Evolutionary conservation across 2,113 vertebrate species (phyloP).

Genomic region (Catharus fuscescens): DNA sequence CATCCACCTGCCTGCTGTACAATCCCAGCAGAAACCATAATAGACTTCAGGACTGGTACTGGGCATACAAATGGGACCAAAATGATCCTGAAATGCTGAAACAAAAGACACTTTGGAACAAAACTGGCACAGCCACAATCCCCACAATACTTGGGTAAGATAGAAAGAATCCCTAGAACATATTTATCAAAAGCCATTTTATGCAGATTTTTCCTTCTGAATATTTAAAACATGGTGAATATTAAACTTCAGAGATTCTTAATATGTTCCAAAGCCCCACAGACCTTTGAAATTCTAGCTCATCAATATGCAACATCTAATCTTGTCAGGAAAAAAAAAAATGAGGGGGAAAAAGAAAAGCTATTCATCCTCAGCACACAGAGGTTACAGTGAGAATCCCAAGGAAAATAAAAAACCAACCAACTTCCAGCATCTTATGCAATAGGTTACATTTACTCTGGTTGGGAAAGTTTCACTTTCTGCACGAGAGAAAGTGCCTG

Average conservation of each 20-base stretch:
- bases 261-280: slow-evolving; percentile 1
- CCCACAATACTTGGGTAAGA: slow-evolving; percentile 10
- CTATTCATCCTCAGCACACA: neutral
- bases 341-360: neutral
- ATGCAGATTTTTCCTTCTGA: slow-evolving; percentile 60
- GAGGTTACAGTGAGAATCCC: slow-evolving; percentile 31
- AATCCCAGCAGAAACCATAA: neutral
- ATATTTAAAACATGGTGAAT: slow-evolving; percentile 57
- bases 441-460: slow-evolving; percentile 57
- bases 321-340: slow-evolving; percentile 5
- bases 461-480: slow-evolving; percentile 64
- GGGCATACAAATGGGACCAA: neutral
- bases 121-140: slow-evolving; percentile 39
- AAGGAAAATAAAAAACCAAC: neutral
- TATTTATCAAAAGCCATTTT: slow-evolving; percentile 64
- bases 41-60: neutral
- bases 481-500: slow-evolving; percentile 43
- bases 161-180: slow-evolving; percentile 14
- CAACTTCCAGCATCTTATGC: slow-evolving; percentile 47
- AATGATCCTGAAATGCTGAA: neutral
- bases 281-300: slow-evolving; percentile 65
- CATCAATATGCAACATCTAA: slow-evolving; percentile 69
- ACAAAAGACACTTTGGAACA: slow-evolving; percentile 11
- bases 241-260: slow-evolving; percentile 64
- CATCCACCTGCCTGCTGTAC: neutral